Percentiles rank a stretch among this genome's conserved stretches.
These are phyloP conservation scores for Liopterus haemorrhoidalis DNA, from an alignment of 2,888 invertebrate species.

Conservation along the genomic window DNA sequence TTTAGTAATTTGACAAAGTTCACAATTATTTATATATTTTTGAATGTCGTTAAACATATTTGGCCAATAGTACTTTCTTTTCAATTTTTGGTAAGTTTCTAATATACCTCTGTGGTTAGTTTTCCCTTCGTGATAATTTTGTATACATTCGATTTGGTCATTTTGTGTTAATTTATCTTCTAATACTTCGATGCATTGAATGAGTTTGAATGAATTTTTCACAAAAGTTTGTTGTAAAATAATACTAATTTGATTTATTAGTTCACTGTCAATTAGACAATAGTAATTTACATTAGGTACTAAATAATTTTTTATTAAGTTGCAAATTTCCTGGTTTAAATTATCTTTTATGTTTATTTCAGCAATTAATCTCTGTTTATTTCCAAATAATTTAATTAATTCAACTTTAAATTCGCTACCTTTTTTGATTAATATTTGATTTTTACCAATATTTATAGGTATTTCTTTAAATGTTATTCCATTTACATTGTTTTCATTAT, in stretches of 20 bases:
- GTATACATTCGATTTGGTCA: conserved; percentile 3
- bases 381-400: neutral
- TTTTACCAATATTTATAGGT: neutral
- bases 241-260: neutral
- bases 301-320: neutral
- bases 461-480: neutral
- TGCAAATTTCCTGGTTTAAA: too few species aligned
- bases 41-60: neutral
- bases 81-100: conserved; percentile 19
- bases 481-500: neutral
- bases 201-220: neutral
- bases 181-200: neutral
- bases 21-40: neutral
- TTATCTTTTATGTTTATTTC: neutral
- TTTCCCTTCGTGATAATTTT: conserved; percentile 17
- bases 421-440: neutral
- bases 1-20: conserved; percentile 1
- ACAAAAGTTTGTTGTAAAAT: neutral
- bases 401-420: neutral
- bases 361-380: conserved; percentile 1
- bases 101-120: conserved; percentile 28
- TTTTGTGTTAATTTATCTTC: conserved; percentile 13
- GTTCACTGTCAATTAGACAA: neutral
- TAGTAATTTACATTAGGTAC: conserved; percentile 1
- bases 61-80: conserved; percentile 9